Conservation (phyloP, 2,113 vertebrate genomes). For the Ia io region DNA sequence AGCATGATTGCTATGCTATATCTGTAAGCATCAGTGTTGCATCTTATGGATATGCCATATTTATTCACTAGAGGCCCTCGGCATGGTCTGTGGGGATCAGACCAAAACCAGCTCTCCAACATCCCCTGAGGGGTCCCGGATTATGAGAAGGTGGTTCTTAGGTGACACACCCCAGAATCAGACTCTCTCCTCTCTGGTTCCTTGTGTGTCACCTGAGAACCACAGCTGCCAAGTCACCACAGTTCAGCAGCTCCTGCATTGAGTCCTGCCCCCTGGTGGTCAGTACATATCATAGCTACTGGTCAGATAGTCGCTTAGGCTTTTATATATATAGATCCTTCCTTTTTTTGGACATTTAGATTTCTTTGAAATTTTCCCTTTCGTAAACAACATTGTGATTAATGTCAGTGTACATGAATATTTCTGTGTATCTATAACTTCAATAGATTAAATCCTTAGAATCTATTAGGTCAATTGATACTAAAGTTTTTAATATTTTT, state of each 20-base stretch:
- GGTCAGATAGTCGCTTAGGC: too few species aligned
- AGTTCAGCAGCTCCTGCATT: too few species aligned
- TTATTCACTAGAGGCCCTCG: neutral
- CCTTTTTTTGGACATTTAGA: neutral
- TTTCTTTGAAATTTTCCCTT: neutral
- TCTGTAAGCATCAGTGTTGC: neutral
- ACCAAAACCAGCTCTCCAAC: too few species aligned
- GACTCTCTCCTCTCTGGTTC: too few species aligned
- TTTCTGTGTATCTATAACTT: neutral
- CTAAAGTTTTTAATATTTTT: slow-evolving; percentile 17
- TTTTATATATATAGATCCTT: neutral
- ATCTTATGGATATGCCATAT: neutral
- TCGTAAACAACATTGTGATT: neutral
- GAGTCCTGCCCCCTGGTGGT: too few species aligned
- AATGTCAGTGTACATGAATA: neutral
- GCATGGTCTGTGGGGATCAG: too few species aligned
- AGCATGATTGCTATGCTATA: neutral
- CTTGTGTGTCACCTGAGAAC: too few species aligned
- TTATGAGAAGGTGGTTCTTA: too few species aligned
- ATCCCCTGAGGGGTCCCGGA: too few species aligned
- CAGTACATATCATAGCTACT: too few species aligned
- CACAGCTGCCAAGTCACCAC: too few species aligned
- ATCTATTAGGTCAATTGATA: neutral
- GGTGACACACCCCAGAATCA: too few species aligned
- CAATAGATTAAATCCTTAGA: neutral